Conservation (phyloP, 2,113 vertebrate genomes). For the Periophthalmus modestus region DNA sequence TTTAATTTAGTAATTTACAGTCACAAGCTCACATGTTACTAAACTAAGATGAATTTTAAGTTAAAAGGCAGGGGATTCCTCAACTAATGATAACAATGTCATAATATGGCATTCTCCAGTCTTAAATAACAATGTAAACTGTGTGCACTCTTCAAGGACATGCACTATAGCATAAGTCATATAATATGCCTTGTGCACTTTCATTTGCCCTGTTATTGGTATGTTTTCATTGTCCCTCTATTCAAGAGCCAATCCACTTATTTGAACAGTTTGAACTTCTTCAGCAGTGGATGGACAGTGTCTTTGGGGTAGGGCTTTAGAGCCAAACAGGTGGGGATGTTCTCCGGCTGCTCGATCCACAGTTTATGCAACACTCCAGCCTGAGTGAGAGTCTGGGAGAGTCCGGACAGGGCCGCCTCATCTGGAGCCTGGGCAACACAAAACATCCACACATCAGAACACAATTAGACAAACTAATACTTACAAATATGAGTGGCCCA, state of each 20-base stretch:
- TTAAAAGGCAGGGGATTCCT: too few species aligned
- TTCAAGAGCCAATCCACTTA: conserved; percentile 52
- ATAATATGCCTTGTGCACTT: background rate
- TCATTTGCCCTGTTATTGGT: background rate
- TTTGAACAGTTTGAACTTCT: conserved; percentile 87
- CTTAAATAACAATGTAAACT: background rate
- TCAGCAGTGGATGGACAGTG: conserved; percentile 82
- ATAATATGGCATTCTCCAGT: background rate
- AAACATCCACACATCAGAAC: background rate
- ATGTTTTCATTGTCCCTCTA: background rate
- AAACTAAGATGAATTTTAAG: too few species aligned
- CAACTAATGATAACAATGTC: too few species aligned
- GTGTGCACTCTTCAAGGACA: background rate
- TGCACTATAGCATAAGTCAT: background rate
- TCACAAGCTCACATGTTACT: too few species aligned
- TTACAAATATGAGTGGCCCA: background rate
- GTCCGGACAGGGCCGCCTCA: conserved; percentile 73
- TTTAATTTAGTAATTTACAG: too few species aligned
- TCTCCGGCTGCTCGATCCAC: conserved; percentile 91
- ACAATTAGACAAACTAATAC: background rate
- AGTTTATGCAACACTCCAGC: conserved; percentile 82
- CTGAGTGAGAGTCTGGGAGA: conserved; percentile 78
- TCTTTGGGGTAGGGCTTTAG: conserved; percentile 88
- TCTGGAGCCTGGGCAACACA: conserved; percentile 78
- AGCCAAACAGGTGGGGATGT: conserved; percentile 86